phyloP scores from a whole-genome alignment of 2,797 vertebrate species.

The Squalus acanthias region DNA sequence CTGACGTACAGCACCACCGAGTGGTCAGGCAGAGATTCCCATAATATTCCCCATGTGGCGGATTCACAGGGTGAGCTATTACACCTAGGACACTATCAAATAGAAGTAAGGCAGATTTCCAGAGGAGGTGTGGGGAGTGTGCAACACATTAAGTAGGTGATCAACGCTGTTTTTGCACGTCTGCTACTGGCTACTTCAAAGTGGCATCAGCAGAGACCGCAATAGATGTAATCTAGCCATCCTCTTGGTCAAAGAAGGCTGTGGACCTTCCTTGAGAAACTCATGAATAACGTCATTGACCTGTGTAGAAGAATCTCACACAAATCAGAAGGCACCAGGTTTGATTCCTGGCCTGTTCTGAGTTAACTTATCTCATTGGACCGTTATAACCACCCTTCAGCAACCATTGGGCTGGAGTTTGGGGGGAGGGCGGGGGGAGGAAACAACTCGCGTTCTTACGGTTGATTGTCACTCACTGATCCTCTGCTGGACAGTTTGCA shows the following conservation, averaged over 20 bases:
- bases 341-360: not conserved
- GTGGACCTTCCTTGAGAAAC: too few relatives aligned
- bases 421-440: not conserved
- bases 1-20: not conserved
- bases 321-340: not conserved
- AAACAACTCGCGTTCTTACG: not conserved
- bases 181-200: too few relatives aligned
- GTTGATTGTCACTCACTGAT: not conserved
- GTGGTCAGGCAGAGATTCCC: not conserved
- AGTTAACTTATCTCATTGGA: not conserved
- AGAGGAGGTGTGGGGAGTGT: too few relatives aligned
- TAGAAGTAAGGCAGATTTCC: too few relatives aligned
- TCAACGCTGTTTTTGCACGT: too few relatives aligned
- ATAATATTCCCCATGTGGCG: not conserved
- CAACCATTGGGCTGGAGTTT: not conserved
- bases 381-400: not conserved
- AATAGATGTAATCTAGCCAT: too few relatives aligned
- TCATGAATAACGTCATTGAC: not conserved
- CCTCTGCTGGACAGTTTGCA: not conserved
- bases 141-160: too few relatives aligned
- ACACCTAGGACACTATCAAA: too few relatives aligned
- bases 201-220: too few relatives aligned
- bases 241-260: too few relatives aligned
- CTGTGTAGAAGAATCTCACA: not conserved
- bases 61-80: not conserved